A percentile compares a stretch with the other conserved stretches of the same genome.
These are phyloP conservation scores for Camelus bactrianus DNA, from an alignment of 2,113 vertebrate genomes.

Conservation along the genomic window DNA sequence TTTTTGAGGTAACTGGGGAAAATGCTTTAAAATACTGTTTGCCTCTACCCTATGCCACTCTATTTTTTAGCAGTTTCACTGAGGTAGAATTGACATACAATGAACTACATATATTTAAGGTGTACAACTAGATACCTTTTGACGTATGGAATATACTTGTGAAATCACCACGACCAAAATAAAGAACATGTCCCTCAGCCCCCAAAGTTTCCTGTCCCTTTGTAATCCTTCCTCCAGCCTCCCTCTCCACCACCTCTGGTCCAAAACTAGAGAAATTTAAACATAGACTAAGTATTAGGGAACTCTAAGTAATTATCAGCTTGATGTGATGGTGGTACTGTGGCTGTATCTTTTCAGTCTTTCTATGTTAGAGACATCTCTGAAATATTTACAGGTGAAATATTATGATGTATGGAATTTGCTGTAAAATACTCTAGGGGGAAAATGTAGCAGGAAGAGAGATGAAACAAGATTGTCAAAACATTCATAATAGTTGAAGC, in stretches of 20 bases:
- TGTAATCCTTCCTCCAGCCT: background rate
- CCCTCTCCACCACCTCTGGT: background rate
- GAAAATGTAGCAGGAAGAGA: background rate
- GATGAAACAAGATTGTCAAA: conserved; percentile 21
- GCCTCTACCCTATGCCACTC: conserved; percentile 2
- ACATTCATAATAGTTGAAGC: background rate
- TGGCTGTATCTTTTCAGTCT: conserved; percentile 5
- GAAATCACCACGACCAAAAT: conserved; percentile 48
- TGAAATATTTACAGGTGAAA: conserved; percentile 44
- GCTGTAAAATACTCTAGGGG: background rate
- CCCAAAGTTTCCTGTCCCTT: background rate
- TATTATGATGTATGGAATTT: background rate
- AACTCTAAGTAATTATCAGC: background rate
- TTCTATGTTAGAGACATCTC: background rate
- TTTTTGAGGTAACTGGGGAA: background rate
- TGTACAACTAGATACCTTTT: background rate
- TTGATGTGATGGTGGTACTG: background rate
- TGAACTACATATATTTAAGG: background rate
- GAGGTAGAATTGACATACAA: background rate
- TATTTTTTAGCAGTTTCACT: background rate
- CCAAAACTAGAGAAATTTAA: background rate
- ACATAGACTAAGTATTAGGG: background rate
- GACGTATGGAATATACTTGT: background rate
- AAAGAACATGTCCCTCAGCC: background rate
- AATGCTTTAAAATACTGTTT: conserved; percentile 39